A percentile compares a stretch with the other conserved stretches of the same genome.
Evolutionary conservation across 53 echinoderm and acorn worm species (phyloP).

Genomic region (Arbacia lixula): DNA sequence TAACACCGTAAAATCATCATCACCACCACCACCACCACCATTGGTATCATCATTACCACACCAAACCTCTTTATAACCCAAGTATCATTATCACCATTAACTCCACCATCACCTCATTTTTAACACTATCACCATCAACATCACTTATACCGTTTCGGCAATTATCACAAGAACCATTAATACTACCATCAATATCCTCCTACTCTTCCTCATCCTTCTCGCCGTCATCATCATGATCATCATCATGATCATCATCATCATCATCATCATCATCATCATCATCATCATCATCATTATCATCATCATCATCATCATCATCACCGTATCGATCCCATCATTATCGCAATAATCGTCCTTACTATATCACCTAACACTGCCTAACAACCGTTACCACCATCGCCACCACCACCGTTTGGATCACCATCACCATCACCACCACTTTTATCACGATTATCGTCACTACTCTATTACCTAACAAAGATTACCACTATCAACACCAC

Average conservation of each 20-base stretch:
- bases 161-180: neutral
- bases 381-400: neutral
- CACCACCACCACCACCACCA: too few species aligned
- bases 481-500: too few species aligned
- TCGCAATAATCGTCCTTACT: slow-evolving; percentile 1
- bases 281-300: slow-evolving; percentile 14
- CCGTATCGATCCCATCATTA: slow-evolving; percentile 5
- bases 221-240: neutral
- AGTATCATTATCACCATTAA: too few species aligned
- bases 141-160: neutral
- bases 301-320: slow-evolving; percentile 22
- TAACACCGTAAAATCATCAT: too few species aligned
- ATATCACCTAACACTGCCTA: neutral
- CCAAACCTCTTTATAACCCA: too few species aligned
- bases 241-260: neutral
- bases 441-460: slow-evolving; percentile 1
- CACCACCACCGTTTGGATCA: neutral
- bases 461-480: neutral
- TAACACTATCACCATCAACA: neutral
- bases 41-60: too few species aligned
- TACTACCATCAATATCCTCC: neutral
- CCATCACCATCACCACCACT: neutral
- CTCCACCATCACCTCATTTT: too few species aligned
- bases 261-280: slow-evolving; percentile 6
- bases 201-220: neutral